phyloP scores from a whole-genome alignment of 2,797 vertebrate species.

The Arnoldichthys spilopterus region DNA sequence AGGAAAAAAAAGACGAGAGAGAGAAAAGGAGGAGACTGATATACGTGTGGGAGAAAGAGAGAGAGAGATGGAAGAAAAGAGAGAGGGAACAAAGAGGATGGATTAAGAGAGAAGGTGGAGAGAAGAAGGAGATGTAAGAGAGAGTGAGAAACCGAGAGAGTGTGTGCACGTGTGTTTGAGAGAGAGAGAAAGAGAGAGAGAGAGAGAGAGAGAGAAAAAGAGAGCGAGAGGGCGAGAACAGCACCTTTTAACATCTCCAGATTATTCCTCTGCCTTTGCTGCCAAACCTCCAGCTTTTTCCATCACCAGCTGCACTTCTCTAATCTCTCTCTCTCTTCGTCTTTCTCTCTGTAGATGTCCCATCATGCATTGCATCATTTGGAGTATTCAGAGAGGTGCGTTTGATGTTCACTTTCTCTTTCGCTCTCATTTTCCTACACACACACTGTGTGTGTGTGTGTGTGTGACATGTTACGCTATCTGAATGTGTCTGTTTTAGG shows the following conservation, averaged over 20 bases:
- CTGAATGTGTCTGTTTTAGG: slow-evolving; percentile 34
- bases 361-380: slow-evolving; percentile 25
- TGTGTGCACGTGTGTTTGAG: no score
- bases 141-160: background rate
- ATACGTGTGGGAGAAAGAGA: background rate
- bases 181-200: background rate
- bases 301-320: background rate
- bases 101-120: background rate
- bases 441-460: slow-evolving; percentile 7
- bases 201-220: slow-evolving; percentile 55
- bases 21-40: background rate
- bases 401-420: slow-evolving; percentile 21
- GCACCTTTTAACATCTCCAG: slow-evolving; percentile 5
- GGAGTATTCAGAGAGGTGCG: background rate
- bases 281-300: background rate
- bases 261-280: slow-evolving; percentile 19
- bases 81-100: background rate
- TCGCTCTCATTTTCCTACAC: background rate
- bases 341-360: slow-evolving; percentile 8
- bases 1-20: background rate
- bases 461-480: slow-evolving; percentile 12
- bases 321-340: background rate
- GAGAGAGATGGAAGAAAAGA: background rate
- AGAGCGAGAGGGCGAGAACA: slow-evolving; percentile 41
- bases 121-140: background rate